These are phyloP conservation scores for Sarcophaga carnaria DNA, from an alignment of 2,888 invertebrate species.

Conservation along the genomic window DNA sequence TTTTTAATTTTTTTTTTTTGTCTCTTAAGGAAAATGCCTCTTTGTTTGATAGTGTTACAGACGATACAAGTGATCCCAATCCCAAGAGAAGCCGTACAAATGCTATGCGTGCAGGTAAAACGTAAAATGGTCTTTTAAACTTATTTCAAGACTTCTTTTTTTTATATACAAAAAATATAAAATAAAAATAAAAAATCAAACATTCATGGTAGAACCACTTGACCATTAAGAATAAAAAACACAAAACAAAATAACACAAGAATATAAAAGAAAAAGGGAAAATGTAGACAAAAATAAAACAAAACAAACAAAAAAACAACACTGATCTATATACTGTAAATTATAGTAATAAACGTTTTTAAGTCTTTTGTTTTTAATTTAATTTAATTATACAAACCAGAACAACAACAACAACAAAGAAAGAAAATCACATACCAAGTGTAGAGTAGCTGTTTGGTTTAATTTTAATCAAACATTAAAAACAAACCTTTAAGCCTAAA, in stretches of 20 bases:
- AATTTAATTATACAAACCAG: constrained; percentile 29
- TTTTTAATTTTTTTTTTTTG: not conserved
- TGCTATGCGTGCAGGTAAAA: constrained; percentile 71
- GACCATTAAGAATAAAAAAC: constrained; percentile 22
- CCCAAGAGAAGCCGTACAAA: constrained; percentile 76
- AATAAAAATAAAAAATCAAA: constrained; percentile 12
- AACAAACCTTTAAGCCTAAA: not conserved
- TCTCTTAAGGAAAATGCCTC: constrained; percentile 62
- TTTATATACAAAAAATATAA: not conserved
- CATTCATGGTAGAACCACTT: constrained; percentile 57
- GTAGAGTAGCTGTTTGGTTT: constrained; percentile 20
- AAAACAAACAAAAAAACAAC: constrained; percentile 7
- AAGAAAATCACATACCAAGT: constrained; percentile 32
- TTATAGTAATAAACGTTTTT: constrained; percentile 39
- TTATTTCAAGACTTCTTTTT: not conserved
- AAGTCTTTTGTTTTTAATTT: constrained; percentile 27
- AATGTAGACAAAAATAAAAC: constrained; percentile 15
- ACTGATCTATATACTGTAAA: constrained; percentile 35
- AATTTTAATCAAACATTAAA: not conserved
- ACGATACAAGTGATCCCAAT: constrained; percentile 75
- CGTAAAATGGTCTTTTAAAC: constrained; percentile 50
- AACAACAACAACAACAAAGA: not conserved
- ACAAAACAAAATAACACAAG: constrained; percentile 18
- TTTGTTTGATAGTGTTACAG: constrained; percentile 70
- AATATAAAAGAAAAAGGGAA: constrained; percentile 16